phyloP scores from a whole-genome alignment of 1,140 invertebrate genomes.

The Drosophila insularis region DNA sequence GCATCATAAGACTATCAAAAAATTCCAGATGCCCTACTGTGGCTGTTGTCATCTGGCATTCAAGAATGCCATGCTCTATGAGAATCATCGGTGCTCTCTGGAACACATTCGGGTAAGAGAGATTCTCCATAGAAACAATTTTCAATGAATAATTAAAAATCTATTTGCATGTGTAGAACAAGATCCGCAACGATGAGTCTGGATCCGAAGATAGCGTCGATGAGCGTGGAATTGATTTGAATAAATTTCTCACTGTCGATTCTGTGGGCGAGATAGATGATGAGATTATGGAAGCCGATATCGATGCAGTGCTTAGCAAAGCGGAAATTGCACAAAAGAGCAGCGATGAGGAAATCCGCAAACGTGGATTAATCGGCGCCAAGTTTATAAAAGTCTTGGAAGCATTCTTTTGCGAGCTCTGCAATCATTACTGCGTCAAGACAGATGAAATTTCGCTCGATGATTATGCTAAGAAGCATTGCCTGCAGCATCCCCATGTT shows the following conservation, averaged over 20 bases:
- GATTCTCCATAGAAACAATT: neutral
- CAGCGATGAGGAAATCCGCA: constrained; percentile 86
- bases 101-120: constrained; percentile 89
- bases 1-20: constrained; percentile 90
- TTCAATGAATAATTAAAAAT: too few relatives aligned
- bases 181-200: constrained; percentile 83
- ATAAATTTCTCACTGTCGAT: constrained; percentile 92
- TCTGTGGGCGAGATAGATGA: constrained; percentile 92
- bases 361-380: constrained; percentile 89
- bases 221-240: constrained; percentile 89
- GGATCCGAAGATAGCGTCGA: constrained; percentile 85
- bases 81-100: constrained; percentile 90
- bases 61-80: constrained; percentile 91
- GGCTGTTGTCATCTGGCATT: constrained; percentile 86
- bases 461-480: constrained; percentile 87
- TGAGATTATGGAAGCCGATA: constrained; percentile 82
- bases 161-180: constrained; percentile 83
- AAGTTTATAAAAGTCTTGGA: constrained; percentile 90
- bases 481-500: constrained; percentile 87
- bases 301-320: constrained; percentile 72
- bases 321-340: constrained; percentile 83
- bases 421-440: constrained; percentile 87
- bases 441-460: constrained; percentile 84
- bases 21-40: constrained; percentile 91
- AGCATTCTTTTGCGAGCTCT: constrained; percentile 88